phyloP scores from a whole-genome alignment of 2,888 invertebrate genomes.

The Drosophila diplacantha region DNA sequence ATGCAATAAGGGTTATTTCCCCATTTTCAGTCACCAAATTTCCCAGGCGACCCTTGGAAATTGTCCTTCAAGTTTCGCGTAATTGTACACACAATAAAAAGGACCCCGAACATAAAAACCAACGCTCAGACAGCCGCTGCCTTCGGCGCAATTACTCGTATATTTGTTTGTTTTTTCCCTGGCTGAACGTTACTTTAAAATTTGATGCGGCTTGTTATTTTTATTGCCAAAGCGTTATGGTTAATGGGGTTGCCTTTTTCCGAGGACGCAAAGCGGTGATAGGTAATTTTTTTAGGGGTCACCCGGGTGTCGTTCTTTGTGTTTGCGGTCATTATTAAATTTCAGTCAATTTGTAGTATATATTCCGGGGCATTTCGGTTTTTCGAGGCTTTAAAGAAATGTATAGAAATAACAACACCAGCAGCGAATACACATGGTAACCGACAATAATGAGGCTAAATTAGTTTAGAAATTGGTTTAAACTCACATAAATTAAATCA shows the following conservation, averaged over 20 bases:
- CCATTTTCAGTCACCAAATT: slow-evolving; percentile 32
- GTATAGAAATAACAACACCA: neutral
- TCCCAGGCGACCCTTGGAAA: slow-evolving; percentile 45
- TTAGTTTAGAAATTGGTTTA: slow-evolving; percentile 28
- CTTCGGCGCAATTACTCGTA: slow-evolving; percentile 31
- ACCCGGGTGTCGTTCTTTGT: slow-evolving; percentile 40
- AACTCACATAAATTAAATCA: slow-evolving; percentile 30
- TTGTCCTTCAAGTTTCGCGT: slow-evolving; percentile 7
- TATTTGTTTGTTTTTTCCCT: slow-evolving; percentile 30
- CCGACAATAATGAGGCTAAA: slow-evolving; percentile 20
- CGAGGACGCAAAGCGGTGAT: slow-evolving; percentile 24
- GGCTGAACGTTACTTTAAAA: slow-evolving; percentile 39
- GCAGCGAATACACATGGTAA: neutral
- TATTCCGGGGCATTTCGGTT: neutral
- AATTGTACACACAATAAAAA: slow-evolving; percentile 23
- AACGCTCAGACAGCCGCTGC: slow-evolving; percentile 18
- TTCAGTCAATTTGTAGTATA: slow-evolving; percentile 1
- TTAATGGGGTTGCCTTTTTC: slow-evolving; percentile 23
- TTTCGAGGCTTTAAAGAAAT: neutral
- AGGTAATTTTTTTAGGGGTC: slow-evolving; percentile 47
- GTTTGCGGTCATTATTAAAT: slow-evolving; percentile 41
- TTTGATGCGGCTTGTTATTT: slow-evolving; percentile 53
- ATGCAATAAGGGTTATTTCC: neutral
- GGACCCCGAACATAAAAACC: slow-evolving; percentile 25
- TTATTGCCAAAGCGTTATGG: slow-evolving; percentile 44